Evolutionary conservation across 2,113 vertebrate species (phyloP).

Genomic region (Nerophis ophidion): DNA sequence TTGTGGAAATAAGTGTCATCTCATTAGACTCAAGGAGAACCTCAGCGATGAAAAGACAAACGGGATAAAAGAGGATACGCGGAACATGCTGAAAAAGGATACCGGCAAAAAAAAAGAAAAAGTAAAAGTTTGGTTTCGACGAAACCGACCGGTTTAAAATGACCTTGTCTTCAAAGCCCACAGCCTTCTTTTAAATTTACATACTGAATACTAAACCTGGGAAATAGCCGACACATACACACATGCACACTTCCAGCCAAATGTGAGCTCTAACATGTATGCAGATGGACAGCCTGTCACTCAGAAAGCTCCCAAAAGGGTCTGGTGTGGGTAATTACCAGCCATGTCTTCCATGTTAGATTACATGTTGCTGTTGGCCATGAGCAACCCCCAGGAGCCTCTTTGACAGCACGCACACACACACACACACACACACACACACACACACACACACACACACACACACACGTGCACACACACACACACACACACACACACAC

Average conservation of each 20-base stretch:
- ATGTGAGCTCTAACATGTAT: constrained; percentile 55
- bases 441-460: constrained; percentile 7
- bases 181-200: constrained; percentile 36
- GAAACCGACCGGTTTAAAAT: constrained; percentile 35
- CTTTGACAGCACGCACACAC: constrained; percentile 53
- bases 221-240: constrained; percentile 16
- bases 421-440: constrained; percentile 17
- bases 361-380: constrained; percentile 66
- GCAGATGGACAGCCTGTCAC: constrained; percentile 66
- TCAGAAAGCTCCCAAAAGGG: constrained; percentile 53
- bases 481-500: constrained; percentile 5
- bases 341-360: constrained; percentile 65
- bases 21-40: constrained; percentile 43
- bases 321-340: constrained; percentile 65
- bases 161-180: constrained; percentile 48
- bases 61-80: constrained; percentile 8
- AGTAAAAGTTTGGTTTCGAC: constrained; percentile 26
- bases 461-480: constrained; percentile 8
- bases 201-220: constrained; percentile 15
- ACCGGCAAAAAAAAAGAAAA: neutral
- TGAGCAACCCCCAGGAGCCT: constrained; percentile 54
- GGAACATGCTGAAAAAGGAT: constrained; percentile 17
- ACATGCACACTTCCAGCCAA: constrained; percentile 30
- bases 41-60: constrained; percentile 11
- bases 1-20: constrained; percentile 49